These are phyloP conservation scores for Lacanobia wlatinum DNA, from an alignment of 2,888 invertebrate genomes.

Conservation along the genomic window DNA sequence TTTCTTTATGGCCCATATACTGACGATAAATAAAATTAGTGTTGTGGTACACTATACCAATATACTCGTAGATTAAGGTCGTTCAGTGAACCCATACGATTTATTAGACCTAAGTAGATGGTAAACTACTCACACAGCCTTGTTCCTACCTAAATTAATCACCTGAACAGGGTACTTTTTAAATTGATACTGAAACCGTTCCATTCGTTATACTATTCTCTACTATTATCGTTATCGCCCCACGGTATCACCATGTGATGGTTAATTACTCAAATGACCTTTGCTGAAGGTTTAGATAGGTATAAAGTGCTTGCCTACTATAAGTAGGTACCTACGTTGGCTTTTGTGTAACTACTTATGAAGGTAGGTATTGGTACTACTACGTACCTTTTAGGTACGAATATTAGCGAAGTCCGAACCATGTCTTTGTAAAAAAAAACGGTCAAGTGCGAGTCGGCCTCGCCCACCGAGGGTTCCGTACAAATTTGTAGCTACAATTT, in stretches of 20 bases:
- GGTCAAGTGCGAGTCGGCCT: too few species aligned
- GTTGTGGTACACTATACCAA: constrained; percentile 9
- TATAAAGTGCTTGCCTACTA: constrained; percentile 27
- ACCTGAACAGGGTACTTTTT: background rate
- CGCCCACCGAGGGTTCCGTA: too few species aligned
- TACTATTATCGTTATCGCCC: constrained; percentile 34
- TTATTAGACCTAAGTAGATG: constrained; percentile 21
- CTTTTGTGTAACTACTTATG: constrained; percentile 13
- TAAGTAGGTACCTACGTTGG: background rate
- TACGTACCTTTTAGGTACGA: constrained; percentile 2
- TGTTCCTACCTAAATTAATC: constrained; percentile 5
- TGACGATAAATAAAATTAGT: constrained; percentile 5
- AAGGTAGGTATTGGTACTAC: background rate
- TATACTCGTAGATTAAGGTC: constrained; percentile 43
- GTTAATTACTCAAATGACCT: constrained; percentile 55
- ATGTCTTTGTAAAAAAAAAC: background rate
- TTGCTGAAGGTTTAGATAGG: constrained; percentile 46
- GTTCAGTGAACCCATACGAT: constrained; percentile 55
- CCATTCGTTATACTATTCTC: constrained; percentile 22
- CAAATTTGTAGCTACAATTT: too few species aligned
- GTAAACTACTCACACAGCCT: background rate
- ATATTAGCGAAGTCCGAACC: background rate
- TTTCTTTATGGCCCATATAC: background rate
- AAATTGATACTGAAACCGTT: constrained; percentile 15
- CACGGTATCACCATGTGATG: constrained; percentile 24